Evolutionary conservation across 2,888 invertebrate genomes (phyloP).

Genomic region (Hypomecis punctinalis): DNA sequence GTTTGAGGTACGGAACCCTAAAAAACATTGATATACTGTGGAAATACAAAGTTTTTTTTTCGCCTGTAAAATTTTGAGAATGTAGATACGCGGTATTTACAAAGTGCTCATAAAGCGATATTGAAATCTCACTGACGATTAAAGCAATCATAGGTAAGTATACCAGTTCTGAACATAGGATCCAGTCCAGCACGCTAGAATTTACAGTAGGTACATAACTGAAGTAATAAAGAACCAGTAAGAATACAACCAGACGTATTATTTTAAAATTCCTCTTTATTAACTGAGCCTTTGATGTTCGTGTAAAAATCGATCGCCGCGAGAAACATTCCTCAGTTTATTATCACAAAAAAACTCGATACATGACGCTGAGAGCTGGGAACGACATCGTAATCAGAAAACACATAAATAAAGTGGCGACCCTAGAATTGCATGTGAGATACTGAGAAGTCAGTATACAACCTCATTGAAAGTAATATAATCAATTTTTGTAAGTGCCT

Average conservation of each 20-base stretch:
- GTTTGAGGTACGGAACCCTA: no score
- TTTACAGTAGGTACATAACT: background rate
- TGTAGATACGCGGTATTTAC: no score
- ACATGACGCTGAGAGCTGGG: slow-evolving; percentile 51
- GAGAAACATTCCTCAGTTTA: slow-evolving; percentile 34
- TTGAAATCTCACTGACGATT: no score
- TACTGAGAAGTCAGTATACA: slow-evolving; percentile 52
- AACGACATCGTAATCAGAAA: slow-evolving; percentile 55
- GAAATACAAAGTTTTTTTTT: no score
- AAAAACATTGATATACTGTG: no score
- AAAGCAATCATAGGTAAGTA: background rate
- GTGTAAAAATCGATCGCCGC: slow-evolving; percentile 23
- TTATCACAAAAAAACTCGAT: slow-evolving; percentile 47
- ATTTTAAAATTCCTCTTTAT: background rate
- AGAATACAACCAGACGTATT: slow-evolving; percentile 1
- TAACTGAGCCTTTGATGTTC: slow-evolving; percentile 28
- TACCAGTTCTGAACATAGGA: no score
- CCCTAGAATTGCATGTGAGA: slow-evolving; percentile 52
- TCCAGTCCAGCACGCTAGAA: background rate
- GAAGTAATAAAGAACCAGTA: background rate
- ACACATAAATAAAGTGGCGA: slow-evolving; percentile 60
- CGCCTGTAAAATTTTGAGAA: no score
- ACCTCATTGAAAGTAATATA: background rate
- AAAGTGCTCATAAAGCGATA: no score
- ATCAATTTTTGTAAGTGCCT: background rate